Evolutionary conservation across 2,113 vertebrate genomes (phyloP).

Genomic region (Sula dactylatra): DNA sequence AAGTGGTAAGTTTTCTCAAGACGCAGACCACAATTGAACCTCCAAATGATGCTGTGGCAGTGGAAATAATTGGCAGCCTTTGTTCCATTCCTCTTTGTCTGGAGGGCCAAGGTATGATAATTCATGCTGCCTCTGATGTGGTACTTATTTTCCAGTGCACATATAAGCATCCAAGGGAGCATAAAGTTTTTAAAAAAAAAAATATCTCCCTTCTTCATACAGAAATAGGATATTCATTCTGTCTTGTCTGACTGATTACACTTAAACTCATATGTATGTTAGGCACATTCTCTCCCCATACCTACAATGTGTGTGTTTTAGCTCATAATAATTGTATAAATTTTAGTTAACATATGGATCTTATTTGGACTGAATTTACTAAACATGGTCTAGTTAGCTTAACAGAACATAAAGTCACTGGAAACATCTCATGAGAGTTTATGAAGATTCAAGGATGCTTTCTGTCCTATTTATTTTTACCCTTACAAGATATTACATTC

Average conservation of each 20-base stretch:
- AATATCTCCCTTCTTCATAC: not conserved
- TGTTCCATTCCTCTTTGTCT: not conserved
- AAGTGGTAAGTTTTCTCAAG: not conserved
- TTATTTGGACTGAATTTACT: not conserved
- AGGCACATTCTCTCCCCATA: not conserved
- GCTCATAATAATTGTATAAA: not conserved
- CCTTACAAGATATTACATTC: not conserved
- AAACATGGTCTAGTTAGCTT: not conserved
- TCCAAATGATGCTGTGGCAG: not conserved
- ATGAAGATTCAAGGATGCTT: not conserved
- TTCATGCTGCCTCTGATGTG: not conserved
- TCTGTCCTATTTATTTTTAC: not conserved
- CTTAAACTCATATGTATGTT: not conserved
- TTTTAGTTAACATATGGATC: not conserved
- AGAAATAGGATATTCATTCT: not conserved
- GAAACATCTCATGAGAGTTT: not conserved
- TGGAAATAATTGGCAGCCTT: not conserved
- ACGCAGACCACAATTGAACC: accelerated
- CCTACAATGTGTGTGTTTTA: not conserved
- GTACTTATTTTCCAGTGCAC: not conserved
- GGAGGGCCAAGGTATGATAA: not conserved
- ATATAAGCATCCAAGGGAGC: not conserved
- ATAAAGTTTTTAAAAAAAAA: not conserved
- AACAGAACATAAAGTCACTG: not conserved
- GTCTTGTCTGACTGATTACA: not conserved